Percentiles rank a stretch among this genome's conserved stretches.
These are phyloP conservation scores for Podotricha telesiphe DNA, from an alignment of 2,888 invertebrate species.

Conservation along the genomic window DNA sequence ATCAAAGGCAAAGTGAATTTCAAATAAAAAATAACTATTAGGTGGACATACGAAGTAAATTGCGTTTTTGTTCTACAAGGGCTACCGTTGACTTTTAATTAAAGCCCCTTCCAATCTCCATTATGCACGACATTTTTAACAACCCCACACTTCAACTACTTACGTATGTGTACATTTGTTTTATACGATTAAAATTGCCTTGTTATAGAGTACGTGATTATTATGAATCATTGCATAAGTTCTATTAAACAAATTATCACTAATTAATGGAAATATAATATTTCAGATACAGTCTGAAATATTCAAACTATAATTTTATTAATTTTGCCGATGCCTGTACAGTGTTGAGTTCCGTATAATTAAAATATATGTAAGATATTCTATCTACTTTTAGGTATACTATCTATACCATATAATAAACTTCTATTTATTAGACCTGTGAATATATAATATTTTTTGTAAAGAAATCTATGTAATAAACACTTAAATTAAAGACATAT, in stretches of 20 bases:
- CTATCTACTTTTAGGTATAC: no score
- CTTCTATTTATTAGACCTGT: no score
- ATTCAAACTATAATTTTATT: no score
- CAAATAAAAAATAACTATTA: conserved; percentile 46
- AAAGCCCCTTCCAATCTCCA: conserved; percentile 72
- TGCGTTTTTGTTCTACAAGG: conserved; percentile 70
- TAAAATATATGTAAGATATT: no score
- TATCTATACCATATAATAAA: no score
- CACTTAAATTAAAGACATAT: no score
- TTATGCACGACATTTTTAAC: conserved; percentile 75
- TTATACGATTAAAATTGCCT: conserved; percentile 22
- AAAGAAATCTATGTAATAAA: no score
- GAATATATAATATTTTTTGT: no score
- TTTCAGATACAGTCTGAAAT: no score
- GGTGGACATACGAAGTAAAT: conserved; percentile 66
- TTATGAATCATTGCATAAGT: not conserved
- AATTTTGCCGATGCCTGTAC: no score
- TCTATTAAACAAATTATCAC: not conserved
- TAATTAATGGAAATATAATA: no score
- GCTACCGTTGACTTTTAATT: conserved; percentile 77
- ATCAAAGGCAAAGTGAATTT: conserved; percentile 40
- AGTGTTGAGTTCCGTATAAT: no score
- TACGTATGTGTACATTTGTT: conserved; percentile 43
- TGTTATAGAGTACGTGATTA: not conserved
- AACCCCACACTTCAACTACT: conserved; percentile 56